These are phyloP conservation scores for Onychomys leucogaster DNA, from an alignment of 2,797 vertebrate genomes.

Conservation along the genomic window DNA sequence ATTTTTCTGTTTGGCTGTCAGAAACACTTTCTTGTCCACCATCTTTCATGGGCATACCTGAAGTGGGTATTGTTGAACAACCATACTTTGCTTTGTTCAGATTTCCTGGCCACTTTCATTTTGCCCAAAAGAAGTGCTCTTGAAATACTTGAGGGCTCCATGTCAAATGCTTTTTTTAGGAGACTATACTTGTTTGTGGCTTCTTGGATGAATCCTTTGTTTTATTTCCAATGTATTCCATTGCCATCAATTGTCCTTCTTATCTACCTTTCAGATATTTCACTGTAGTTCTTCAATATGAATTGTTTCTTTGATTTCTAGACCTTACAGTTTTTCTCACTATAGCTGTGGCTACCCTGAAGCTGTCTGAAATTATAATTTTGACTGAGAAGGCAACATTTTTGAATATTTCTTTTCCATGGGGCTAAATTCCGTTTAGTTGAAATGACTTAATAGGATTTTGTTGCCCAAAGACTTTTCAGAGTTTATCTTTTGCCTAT, in stretches of 20 bases:
- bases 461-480: not conserved
- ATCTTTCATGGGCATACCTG: not conserved
- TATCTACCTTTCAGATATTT: not conserved
- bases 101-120: not conserved
- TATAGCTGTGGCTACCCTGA: not conserved
- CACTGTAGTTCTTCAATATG: not conserved
- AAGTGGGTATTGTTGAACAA: not conserved
- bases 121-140: not conserved
- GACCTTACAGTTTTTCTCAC: not conserved
- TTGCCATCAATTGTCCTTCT: not conserved
- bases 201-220: slow-evolving; percentile 15
- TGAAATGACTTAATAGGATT: not conserved
- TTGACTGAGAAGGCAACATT: not conserved
- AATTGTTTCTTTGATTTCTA: not conserved
- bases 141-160: not conserved
- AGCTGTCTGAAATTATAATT: slow-evolving; percentile 7
- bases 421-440: slow-evolving; percentile 38
- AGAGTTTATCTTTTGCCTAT: slow-evolving; percentile 10
- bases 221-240: not conserved
- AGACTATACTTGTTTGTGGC: not conserved
- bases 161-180: not conserved
- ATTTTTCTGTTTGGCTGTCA: not conserved
- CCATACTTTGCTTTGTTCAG: not conserved
- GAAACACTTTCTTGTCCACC: not conserved
- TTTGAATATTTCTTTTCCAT: not conserved